These are phyloP conservation scores for Collichthys lucidus DNA, from an alignment of 2,113 vertebrate species.

Conservation along the genomic window DNA sequence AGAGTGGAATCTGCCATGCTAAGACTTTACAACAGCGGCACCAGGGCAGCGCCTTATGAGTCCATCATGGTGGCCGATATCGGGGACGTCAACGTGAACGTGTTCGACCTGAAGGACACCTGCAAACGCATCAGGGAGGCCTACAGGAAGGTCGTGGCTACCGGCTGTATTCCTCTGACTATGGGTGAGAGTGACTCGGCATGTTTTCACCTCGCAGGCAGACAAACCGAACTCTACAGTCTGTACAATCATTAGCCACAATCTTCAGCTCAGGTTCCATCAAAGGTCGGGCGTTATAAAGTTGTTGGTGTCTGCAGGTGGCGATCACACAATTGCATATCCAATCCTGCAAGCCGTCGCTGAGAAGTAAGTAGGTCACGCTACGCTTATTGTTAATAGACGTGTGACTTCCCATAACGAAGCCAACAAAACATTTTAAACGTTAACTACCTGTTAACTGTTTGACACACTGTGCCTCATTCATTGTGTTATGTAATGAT, in stretches of 20 bases:
- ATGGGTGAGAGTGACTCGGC: constrained; percentile 89
- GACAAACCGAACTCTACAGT: background rate
- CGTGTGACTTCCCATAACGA: background rate
- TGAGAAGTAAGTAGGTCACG: constrained; percentile 85
- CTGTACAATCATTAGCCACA: constrained; percentile 16
- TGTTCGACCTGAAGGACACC: constrained; percentile 91
- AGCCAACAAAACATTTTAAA: too few relatives aligned
- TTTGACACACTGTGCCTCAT: background rate
- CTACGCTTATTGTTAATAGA: background rate
- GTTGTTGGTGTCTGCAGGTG: constrained; percentile 83
- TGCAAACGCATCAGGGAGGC: constrained; percentile 87
- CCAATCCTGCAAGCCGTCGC: constrained; percentile 93
- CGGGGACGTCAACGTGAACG: constrained; percentile 90
- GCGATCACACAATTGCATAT: constrained; percentile 94
- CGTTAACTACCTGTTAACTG: too few relatives aligned
- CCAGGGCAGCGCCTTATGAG: constrained; percentile 87
- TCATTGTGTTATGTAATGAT: background rate
- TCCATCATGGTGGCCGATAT: constrained; percentile 91
- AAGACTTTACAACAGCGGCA: constrained; percentile 84
- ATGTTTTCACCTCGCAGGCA: background rate
- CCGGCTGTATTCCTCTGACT: constrained; percentile 89
- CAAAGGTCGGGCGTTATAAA: constrained; percentile 2
- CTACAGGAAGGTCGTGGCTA: constrained; percentile 82
- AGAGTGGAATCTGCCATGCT: constrained; percentile 89
- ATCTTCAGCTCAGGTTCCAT: background rate